phyloP scores from a whole-genome alignment of 2,888 invertebrate species.

The Epinotia bilunana region DNA sequence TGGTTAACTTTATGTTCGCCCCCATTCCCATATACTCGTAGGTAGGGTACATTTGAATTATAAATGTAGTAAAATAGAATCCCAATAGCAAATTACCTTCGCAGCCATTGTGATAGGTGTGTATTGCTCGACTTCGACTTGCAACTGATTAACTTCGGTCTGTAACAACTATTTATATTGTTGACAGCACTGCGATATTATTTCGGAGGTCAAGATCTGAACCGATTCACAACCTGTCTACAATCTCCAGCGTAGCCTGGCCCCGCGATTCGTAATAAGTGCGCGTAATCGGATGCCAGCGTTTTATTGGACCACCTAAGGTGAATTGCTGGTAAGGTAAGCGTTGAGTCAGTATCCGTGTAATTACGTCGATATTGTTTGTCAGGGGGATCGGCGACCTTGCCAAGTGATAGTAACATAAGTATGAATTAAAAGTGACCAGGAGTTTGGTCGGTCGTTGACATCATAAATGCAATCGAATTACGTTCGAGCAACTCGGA shows the following conservation, averaged over 20 bases:
- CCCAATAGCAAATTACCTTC: constrained; percentile 65
- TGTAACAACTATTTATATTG: constrained; percentile 35
- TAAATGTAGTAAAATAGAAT: neutral
- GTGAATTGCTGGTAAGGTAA: neutral
- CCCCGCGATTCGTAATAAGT: neutral
- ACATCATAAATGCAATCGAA: constrained; percentile 27
- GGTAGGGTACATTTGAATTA: no score
- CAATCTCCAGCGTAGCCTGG: neutral
- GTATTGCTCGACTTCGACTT: constrained; percentile 73
- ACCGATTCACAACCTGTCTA: neutral
- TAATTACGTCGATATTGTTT: constrained; percentile 34
- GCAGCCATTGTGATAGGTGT: constrained; percentile 79
- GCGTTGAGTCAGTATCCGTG: constrained; percentile 24
- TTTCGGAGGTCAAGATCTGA: constrained; percentile 42
- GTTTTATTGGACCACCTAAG: neutral
- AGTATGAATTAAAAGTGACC: constrained; percentile 27
- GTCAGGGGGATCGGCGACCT: constrained; percentile 33
- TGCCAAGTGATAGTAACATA: constrained; percentile 38
- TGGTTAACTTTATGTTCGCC: no score
- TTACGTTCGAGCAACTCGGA: constrained; percentile 25
- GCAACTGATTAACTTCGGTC: constrained; percentile 74
- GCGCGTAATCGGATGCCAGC: neutral
- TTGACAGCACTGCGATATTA: constrained; percentile 57
- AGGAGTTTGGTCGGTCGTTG: constrained; percentile 40
- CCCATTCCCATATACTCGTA: no score